Evolutionary conservation across 2,888 invertebrate species (phyloP).

Genomic region (Liodrosophila aerea): DNA sequence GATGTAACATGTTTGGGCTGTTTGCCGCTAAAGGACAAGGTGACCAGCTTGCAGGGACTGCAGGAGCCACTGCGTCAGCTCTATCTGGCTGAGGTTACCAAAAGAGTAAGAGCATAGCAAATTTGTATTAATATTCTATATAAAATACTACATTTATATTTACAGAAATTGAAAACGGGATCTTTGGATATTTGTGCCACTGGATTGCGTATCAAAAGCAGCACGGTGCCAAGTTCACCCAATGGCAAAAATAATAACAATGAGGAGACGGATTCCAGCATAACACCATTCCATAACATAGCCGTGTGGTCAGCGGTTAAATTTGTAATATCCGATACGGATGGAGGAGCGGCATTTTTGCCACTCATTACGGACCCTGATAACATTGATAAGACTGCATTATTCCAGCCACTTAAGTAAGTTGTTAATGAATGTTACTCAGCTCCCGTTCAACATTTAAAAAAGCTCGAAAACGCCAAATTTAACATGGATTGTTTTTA

Average conservation of each 20-base stretch:
- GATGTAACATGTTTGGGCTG: conserved; percentile 92
- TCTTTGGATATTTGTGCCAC: conserved; percentile 82
- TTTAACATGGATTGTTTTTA: too few relatives aligned
- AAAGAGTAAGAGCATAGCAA: conserved; percentile 68
- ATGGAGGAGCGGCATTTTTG: conserved; percentile 88
- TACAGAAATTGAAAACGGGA: conserved; percentile 78
- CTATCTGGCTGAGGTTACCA: conserved; percentile 83
- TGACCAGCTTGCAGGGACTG: conserved; percentile 91
- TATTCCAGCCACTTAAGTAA: conserved; percentile 84
- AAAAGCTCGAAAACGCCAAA: too few relatives aligned
- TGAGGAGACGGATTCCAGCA: conserved; percentile 76
- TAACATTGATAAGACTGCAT: conserved; percentile 88
- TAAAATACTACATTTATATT: too few relatives aligned
- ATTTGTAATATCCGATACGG: conserved; percentile 87
- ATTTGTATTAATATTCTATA: too few relatives aligned
- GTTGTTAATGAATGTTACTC: too few relatives aligned
- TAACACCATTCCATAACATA: conserved; percentile 94
- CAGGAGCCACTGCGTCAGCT: conserved; percentile 90
- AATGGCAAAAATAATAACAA: conserved; percentile 5
- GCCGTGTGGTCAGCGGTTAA: conserved; percentile 97
- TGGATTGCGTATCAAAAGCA: conserved; percentile 88
- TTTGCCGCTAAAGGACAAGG: conserved; percentile 89
- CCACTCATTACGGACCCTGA: conserved; percentile 93
- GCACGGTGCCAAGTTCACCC: conserved; percentile 50
- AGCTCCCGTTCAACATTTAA: too few relatives aligned